Base-by-base conservation (phyloP, 92 coral and sea anemone genomes). In the Actinostola sp. region DNA sequence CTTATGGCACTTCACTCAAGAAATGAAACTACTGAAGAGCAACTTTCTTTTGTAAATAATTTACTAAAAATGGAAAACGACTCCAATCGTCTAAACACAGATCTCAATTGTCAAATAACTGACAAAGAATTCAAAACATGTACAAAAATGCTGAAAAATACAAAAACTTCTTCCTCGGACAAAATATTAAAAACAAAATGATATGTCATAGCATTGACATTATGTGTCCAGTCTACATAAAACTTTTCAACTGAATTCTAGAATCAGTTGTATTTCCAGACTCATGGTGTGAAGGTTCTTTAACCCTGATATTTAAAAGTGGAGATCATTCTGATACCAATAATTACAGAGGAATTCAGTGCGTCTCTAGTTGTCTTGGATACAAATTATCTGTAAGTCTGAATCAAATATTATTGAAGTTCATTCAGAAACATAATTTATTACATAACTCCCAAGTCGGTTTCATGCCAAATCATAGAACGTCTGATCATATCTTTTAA, bases 211-310 rank as follows among this genome's bases (percentile, higher is more conserved):
- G 36, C 14, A 58, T 58, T 12, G 64, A 58, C 10, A 4, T 29
- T 29, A 58, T 33, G 38, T 29, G 1, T 4, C 39, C 64, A 14
- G 42, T 58, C 26, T 58, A 58, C 21, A 58, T 0, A 26, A 58
- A 58, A 58, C 28, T 58, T 36, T 54, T 54, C 33, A 54, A 54
- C 21, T 24, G 9, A 54, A 54, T 54, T 8, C 61, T 54, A 3
- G n/a, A 58, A 2, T 58, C 64, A 39, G 64, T 36, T 36, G 28
- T 20, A 1, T 38, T 38, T 38, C 52, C 70, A 64, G 70, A 43
- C 70, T 41, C 70, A 33, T 64, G 70, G 70, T 64, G 70, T 64
- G 70, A 41, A 64, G 54, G 67, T 26, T 61, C 67, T 61, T 14
- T 61, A 61, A 61, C 67, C 67, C 67, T 48, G 26, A 61, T 61